Base-by-base conservation (phyloP, 2,888 invertebrate genomes). In the Temnothorax ravouxi region DNA sequence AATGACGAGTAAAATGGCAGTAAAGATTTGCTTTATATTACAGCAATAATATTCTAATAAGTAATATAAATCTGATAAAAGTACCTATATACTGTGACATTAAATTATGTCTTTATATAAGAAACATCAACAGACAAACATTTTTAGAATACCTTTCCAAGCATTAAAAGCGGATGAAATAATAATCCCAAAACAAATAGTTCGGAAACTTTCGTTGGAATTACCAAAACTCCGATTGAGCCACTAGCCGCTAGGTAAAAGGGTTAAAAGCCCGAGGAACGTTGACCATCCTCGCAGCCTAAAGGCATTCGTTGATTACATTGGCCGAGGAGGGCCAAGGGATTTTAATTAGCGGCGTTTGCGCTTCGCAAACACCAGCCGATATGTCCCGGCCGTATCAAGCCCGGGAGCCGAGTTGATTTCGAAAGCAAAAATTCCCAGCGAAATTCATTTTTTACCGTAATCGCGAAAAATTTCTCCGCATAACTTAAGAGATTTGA, bases 261-360 rank as follows among this genome's bases (percentile, higher is more conserved):
- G 72, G 90, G 84, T 86, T 76, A 87, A 82, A 86, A 81, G 87
- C 89, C 84, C 84, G 85, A 82, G 83, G 77, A 85, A 86, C 93
- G 91, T 93, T 94, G 94, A 93, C 93, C 94, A 94, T 93, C 91
- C 91, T 91, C 91, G 87, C 84, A 72, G 93, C 93, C 93, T 88
- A 87, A 88, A 93, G 93, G 93, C 93, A 92, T 93, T 88, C 92
- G 93, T 94, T 94, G 94, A 94, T 94, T 94, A 94, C 93, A 67
- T 29, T 91, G 91, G 87, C 89, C 92, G 89, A 91, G 91, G 87
- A 92, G 92, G 89, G 92, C 92, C 92, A 89, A 91, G 85, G 92
- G 93, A 94, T 94, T 95, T 95, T 94, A 95, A 95, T 95, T 94
- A 95, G 93, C 91, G 87, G 88, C 91, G 94, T 94, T 94, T 94